Evolutionary conservation across 2,888 invertebrate genomes (phyloP).

Genomic region (Antheraea assamensis): DNA sequence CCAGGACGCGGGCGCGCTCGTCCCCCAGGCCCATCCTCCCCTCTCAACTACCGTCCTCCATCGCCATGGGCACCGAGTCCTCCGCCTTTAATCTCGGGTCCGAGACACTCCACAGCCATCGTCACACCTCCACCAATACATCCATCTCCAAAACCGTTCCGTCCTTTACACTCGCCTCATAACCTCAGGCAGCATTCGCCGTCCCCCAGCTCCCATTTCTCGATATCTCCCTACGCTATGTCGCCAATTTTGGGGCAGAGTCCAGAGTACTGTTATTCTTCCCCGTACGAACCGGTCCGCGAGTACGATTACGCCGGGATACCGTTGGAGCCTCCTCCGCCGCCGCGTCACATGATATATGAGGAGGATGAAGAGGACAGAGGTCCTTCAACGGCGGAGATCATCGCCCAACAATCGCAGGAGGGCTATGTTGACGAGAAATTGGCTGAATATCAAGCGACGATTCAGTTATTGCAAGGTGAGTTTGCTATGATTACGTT

Average conservation of each 20-base stretch:
- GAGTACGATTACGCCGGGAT: conserved; percentile 89
- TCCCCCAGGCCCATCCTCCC: conserved; percentile 75
- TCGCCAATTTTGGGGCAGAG: conserved; percentile 84
- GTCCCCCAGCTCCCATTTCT: conserved; percentile 77
- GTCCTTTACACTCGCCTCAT: conserved; percentile 75
- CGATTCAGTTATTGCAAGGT: conserved; percentile 95
- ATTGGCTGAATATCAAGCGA: conserved; percentile 95
- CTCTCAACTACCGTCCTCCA: conserved; percentile 87
- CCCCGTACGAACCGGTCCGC: conserved; percentile 81
- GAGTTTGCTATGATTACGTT: conserved; percentile 53
- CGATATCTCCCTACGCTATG: conserved; percentile 76
- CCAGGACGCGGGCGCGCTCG: conserved; percentile 77
- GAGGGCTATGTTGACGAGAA: conserved; percentile 97
- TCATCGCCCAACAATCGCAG: conserved; percentile 96
- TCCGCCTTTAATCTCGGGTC: conserved; percentile 86
- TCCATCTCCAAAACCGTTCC: conserved; percentile 77
- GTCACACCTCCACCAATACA: conserved; percentile 82
- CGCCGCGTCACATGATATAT: conserved; percentile 84
- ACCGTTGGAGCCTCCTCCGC: conserved; percentile 90
- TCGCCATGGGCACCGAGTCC: conserved; percentile 90
- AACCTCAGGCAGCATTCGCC: conserved; percentile 71
- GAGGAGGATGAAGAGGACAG: conserved; percentile 86
- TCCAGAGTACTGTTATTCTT: conserved; percentile 83
- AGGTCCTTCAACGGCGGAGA: conserved; percentile 94
- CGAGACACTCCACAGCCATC: conserved; percentile 79